phyloP scores from a whole-genome alignment of 2,797 vertebrate genomes.

The Poecilia gillii region DNA sequence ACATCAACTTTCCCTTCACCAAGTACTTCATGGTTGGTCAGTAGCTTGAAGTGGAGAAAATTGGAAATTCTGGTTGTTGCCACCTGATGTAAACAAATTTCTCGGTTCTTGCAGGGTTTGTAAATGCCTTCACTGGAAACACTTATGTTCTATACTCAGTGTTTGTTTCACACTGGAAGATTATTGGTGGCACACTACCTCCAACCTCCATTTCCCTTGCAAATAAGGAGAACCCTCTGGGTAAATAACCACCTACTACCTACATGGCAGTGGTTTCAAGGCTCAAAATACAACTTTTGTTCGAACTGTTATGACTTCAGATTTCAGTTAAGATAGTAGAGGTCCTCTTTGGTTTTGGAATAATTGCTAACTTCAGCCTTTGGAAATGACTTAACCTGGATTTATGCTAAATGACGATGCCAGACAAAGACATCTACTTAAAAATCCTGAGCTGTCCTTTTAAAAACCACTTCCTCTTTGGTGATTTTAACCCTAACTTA shows the following conservation, averaged over 20 bases:
- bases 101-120: no score
- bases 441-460: background rate
- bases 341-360: background rate
- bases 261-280: background rate
- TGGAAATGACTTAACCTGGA: background rate
- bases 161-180: background rate
- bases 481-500: conserved; percentile 39
- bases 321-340: background rate
- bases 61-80: background rate
- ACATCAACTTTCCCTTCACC: background rate
- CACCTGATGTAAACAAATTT: background rate
- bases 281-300: background rate
- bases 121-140: background rate
- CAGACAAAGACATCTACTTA: background rate
- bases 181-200: background rate
- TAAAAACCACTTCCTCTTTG: conserved; percentile 49
- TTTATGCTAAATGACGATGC: background rate
- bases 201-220: background rate
- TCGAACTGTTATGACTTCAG: background rate
- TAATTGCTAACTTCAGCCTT: background rate
- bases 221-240: background rate
- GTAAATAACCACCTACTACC: background rate
- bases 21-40: background rate
- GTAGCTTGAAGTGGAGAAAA: background rate
- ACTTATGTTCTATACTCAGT: background rate